These are phyloP conservation scores for Pristionchus arcanus DNA, from an alignment of 2,888 invertebrate species.

Conservation along the genomic window DNA sequence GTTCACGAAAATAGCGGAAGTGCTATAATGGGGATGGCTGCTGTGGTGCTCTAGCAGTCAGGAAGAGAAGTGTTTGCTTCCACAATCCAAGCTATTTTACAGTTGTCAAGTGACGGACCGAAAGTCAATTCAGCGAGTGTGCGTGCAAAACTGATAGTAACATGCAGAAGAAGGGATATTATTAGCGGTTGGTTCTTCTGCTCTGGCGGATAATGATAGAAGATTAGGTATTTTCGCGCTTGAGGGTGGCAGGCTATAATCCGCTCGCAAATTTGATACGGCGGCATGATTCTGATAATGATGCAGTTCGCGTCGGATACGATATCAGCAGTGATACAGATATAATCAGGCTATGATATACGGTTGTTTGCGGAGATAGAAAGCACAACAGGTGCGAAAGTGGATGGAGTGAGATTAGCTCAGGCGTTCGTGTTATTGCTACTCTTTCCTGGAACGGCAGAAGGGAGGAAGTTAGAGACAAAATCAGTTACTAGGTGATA, in stretches of 20 bases:
- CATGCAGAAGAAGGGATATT: not conserved
- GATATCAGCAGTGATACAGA: too few relatives aligned
- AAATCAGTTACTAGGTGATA: not conserved
- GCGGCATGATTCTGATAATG: not conserved
- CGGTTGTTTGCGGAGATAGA: not conserved
- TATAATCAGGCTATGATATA: not conserved
- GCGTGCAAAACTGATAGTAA: not conserved
- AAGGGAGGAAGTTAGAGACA: not conserved
- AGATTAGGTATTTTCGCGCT: not conserved
- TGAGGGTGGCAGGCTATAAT: not conserved
- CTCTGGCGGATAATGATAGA: not conserved
- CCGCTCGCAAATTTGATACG: conserved; percentile 5
- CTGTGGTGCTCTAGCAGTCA: not conserved
- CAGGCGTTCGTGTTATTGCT: not conserved
- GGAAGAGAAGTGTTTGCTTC: not conserved
- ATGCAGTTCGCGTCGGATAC: not conserved
- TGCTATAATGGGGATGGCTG: not conserved
- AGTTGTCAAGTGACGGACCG: too few relatives aligned
- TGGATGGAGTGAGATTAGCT: not conserved
- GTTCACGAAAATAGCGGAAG: not conserved
- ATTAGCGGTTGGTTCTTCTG: not conserved
- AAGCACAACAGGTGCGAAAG: not conserved
- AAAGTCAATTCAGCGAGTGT: too few relatives aligned
- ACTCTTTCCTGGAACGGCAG: not conserved
- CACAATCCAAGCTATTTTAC: too few relatives aligned